These are phyloP conservation scores for Gyrodactylus bullatarudis DNA, from an alignment of 1,140 invertebrate species.

Conservation along the genomic window DNA sequence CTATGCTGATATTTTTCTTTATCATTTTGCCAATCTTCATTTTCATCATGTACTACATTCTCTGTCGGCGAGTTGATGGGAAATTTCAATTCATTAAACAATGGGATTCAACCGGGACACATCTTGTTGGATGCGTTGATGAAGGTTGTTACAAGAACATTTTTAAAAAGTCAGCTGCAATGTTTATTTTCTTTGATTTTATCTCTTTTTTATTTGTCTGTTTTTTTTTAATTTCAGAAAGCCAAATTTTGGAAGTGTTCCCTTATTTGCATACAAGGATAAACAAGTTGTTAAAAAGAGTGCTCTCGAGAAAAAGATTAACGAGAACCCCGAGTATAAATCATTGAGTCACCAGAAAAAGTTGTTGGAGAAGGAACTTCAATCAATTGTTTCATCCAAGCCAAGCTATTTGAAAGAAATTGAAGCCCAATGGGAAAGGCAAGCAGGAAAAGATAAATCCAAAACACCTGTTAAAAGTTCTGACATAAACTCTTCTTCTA, in stretches of 20 bases:
- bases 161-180: background rate
- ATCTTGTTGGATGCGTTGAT: background rate
- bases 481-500: background rate
- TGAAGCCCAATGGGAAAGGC: background rate
- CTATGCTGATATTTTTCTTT: background rate
- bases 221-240: too few relatives aligned
- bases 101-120: background rate
- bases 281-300: too few relatives aligned
- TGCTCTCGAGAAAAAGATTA: too few relatives aligned
- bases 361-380: background rate
- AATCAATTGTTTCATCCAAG: background rate
- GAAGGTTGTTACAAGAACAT: background rate
- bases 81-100: background rate
- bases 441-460: too few relatives aligned
- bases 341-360: background rate
- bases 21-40: background rate
- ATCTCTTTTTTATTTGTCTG: too few relatives aligned
- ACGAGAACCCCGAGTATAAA: background rate
- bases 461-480: too few relatives aligned
- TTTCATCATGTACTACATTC: background rate
- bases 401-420: background rate
- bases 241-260: too few relatives aligned
- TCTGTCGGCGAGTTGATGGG: background rate
- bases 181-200: too few relatives aligned
- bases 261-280: too few relatives aligned